Evolutionary conservation across 2,888 invertebrate genomes (phyloP), one percentile per base, ranked within the genome.

Genomic region (Argyra leucocephala): DNA sequence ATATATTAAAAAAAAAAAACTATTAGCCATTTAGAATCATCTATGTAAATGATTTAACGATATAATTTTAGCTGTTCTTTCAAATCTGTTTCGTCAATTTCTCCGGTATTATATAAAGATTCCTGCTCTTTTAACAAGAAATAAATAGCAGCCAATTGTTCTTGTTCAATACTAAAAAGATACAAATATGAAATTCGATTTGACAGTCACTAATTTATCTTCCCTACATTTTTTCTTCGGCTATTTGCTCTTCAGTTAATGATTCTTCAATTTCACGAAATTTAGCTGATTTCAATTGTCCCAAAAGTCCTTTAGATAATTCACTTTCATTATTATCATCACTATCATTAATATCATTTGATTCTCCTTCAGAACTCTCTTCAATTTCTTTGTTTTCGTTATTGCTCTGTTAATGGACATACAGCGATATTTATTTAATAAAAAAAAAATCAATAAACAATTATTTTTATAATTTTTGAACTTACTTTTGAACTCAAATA

Each of bases 11-110:
- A 10, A 31, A 31, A 5, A 31, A 7, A 31, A 31, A 31, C 31
- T 31, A 31, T 7, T n/a, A n/a, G n/a, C n/a, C n/a, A n/a, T n/a
- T n/a, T n/a, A n/a, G n/a, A n/a, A n/a, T n/a, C n/a, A n/a, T n/a
- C n/a, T n/a, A 31, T 31, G 10, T 31, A 10, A 31, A 7, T 31
- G 31, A 15, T 48, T 69, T 70, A 72, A 66, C 74, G 72, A 66
- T 77, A 77, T n/a, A 77, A 69, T 66, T 71, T 73, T 18, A 77
- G 68, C 68, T 77, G 76, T 65, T 74, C 72, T 37, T 67, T 65
- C 22, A 69, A 61, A 65, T 76, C 72, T 4, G 73, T 66, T 63
- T 77, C 75, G 64, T 74, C 72, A 72, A 76, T 73, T 26, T 74
- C 73, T 3, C 69, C 68, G 6, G 75, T 73, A 36, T 76, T 72